Evolutionary conservation across 2,888 invertebrate species (phyloP), one percentile per base, ranked within the genome.

Genomic region (Nemotelus pantherinus): DNA sequence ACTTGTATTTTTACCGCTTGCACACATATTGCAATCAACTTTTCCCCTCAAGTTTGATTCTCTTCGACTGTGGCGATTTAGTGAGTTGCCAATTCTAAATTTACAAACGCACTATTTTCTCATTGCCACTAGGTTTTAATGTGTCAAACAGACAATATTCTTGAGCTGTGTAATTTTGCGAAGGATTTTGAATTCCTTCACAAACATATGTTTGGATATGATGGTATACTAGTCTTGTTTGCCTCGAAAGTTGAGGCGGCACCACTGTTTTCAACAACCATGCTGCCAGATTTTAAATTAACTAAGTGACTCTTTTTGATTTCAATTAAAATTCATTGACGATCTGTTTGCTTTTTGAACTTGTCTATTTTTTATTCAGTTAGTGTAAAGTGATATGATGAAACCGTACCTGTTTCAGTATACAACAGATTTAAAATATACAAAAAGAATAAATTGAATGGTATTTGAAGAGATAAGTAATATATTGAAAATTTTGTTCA

Each of bases 311-410:
- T 50, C 68, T 63, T 63, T 48, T 50, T 74, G 74, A 63, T 60
- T 74, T 45, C 74, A 74, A 74, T 74, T 74, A 74, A 74, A 74
- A 74, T 74, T 63, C 74, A 74, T 74, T 63, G 63, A 74, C 47
- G 63, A 55, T 74, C 63, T 74, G 74, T 60, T 74, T 74, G 74
- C 60, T 74, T 48, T 74, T 74, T 74, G 74, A 74, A 74, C 50
- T 50, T 48, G 67, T 68, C 48, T 50, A 48, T 48, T 68, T 68
- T 48, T n/a, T 48, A 50, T 48, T 68, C 48, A 25, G 25, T 25
- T 25, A 25, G 25, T 25, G 25, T 25, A 25, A 25, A 25, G 25
- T 25, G n/a, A n/a, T n/a, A n/a, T n/a, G n/a, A n/a, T n/a, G n/a
- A n/a, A n/a, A n/a, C n/a, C n/a, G n/a, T n/a, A n/a, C n/a, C n/a